Conservation (phyloP, 2,113 vertebrate species). For the Rostratula benghalensis region DNA sequence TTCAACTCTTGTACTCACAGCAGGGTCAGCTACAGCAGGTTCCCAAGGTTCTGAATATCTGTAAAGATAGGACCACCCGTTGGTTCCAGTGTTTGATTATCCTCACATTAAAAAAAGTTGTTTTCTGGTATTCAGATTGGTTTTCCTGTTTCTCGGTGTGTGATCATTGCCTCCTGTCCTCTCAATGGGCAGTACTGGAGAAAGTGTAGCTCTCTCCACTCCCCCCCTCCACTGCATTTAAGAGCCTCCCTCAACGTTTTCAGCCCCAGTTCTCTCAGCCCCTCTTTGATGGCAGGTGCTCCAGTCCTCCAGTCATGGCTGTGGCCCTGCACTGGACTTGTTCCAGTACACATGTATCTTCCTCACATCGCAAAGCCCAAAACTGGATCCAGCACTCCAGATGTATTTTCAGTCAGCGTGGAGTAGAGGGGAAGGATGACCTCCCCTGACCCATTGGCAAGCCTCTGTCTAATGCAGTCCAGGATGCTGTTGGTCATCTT, state of each 20-base stretch:
- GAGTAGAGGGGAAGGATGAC: not conserved
- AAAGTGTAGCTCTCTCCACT: not conserved
- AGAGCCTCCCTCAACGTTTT: not conserved
- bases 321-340: not conserved
- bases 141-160: not conserved
- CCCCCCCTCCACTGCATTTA: accelerated
- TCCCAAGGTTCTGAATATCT: not conserved
- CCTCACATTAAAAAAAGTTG: not conserved
- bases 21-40: not conserved
- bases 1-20: not conserved
- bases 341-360: not conserved
- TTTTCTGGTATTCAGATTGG: not conserved
- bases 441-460: not conserved
- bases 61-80: not conserved
- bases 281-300: not conserved
- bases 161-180: not conserved
- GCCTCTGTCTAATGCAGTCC: not conserved
- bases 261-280: not conserved
- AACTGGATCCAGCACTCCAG: not conserved
- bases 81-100: not conserved
- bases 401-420: accelerated
- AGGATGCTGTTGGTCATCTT: accelerated
- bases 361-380: not conserved
- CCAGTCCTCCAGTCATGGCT: not conserved
- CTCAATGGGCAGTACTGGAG: not conserved